phyloP scores from a whole-genome alignment of 2,888 invertebrate species.

The Torymus aiolomorphi region DNA sequence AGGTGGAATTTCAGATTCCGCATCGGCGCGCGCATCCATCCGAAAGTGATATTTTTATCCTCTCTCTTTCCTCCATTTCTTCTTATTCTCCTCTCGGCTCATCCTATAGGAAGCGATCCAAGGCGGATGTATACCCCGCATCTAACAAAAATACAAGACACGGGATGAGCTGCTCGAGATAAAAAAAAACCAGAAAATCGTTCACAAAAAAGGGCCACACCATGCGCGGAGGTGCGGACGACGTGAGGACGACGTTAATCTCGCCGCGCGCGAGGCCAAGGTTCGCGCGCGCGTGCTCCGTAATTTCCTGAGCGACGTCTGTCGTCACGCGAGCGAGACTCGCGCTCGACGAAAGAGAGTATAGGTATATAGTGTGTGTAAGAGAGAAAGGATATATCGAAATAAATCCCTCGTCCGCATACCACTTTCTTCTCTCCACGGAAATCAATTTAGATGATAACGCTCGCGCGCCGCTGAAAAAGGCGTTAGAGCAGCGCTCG shows the following conservation, averaged over 20 bases:
- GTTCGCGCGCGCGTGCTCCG: slow-evolving; percentile 27
- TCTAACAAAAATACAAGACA: slow-evolving; percentile 12
- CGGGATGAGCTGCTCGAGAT: background rate
- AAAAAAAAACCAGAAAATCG: background rate
- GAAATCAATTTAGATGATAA: slow-evolving; percentile 48
- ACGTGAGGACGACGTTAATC: slow-evolving; percentile 43
- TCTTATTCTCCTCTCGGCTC: background rate
- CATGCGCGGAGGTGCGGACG: background rate
- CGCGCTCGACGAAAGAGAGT: no score
- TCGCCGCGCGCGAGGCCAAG: slow-evolving; percentile 16
- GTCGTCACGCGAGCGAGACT: slow-evolving; percentile 23
- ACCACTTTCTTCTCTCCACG: slow-evolving; percentile 8
- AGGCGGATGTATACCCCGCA: slow-evolving; percentile 12
- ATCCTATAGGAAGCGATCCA: background rate
- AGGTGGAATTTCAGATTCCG: slow-evolving; percentile 36
- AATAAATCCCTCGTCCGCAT: no score
- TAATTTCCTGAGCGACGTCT: slow-evolving; percentile 51
- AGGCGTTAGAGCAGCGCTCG: background rate
- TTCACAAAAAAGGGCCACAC: background rate
- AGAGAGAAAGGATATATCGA: no score
- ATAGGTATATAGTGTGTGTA: no score
- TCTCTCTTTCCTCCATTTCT: background rate
- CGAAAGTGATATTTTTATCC: slow-evolving; percentile 45
- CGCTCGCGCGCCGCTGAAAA: slow-evolving; percentile 21
- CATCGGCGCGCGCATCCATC: background rate